Conservation (phyloP, 1,140 invertebrate species). For the Pentalonia nigronervosa region DNA sequence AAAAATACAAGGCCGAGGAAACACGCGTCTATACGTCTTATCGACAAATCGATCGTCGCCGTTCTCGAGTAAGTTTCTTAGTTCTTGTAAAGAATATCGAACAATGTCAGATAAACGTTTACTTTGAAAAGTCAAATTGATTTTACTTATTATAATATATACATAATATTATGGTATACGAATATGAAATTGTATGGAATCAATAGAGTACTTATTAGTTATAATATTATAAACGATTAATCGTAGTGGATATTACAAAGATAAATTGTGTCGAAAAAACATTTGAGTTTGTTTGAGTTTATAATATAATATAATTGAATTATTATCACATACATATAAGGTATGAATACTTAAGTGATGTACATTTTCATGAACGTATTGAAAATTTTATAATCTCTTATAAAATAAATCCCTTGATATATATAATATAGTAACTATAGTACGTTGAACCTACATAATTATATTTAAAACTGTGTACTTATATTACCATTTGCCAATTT, state of each 20-base stretch:
- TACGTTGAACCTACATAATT: no score
- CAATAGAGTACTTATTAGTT: not conserved
- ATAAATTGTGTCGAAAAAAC: not conserved
- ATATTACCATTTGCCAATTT: no score
- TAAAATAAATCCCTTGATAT: no score
- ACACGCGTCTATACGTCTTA: not conserved
- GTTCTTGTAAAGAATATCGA: not conserved
- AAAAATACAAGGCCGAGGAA: not conserved
- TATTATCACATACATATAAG: not conserved
- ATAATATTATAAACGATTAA: not conserved
- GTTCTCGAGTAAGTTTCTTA: not conserved
- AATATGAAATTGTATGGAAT: not conserved
- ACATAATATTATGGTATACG: no score
- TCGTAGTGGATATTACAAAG: not conserved
- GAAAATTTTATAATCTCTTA: no score
- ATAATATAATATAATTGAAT: not conserved
- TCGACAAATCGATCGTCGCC: not conserved
- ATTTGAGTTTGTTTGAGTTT: not conserved
- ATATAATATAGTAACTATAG: no score
- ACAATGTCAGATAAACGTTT: not conserved
- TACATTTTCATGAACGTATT: no score
- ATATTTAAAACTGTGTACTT: no score
- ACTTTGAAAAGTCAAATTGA: not conserved
- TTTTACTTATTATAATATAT: not conserved
- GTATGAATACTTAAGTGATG: no score